Evolutionary conservation across 2,888 invertebrate species (phyloP), one percentile per base, ranked within the genome.

Genomic region (Spodoptera littoralis): DNA sequence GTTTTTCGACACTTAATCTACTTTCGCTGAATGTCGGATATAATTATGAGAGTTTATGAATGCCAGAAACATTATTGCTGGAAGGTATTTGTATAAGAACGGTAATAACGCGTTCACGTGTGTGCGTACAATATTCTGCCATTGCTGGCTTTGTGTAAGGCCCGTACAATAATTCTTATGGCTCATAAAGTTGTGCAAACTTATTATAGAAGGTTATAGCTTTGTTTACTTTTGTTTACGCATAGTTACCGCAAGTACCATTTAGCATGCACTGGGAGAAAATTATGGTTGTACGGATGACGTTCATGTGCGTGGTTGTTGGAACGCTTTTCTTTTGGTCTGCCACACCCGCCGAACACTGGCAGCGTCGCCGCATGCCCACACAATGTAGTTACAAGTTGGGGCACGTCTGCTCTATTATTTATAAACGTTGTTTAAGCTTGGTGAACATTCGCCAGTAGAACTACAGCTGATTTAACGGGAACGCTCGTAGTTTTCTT

Each of bases 1-100:
- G 79, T 81, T 86, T 79, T 79, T 72, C 70, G 76, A 74, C 73
- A 80, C 72, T 80, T 82, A 84, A 86, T 85, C 80, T 72, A 72
- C 71, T 82, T 82, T 77, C 62, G 55, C 65, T 48, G 57, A 75
- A 75, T 73, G 77, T 76, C 58, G 67, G 48, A 68, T 73, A 72
- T 82, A 80, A 82, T 82, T 77, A 80, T 65, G 49, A 52, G 80
- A 82, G 73, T 81, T 82, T 77, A 70, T 76, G 69, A 82, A 77
- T 78, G 61, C 63, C 56, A 59, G 57, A 69, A 80, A 77, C 68
- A 67, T 79, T 70, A 72, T 51, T 64, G 41, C 65, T 58, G 43
- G 50, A 43, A 63, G 75, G 59, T 75, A 70, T 72, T 68, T 55
- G 59, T 65, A 65, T 62, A 66, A 76, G 63, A 79, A 68, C 60